Base-by-base conservation (phyloP, 2,113 vertebrate species). In the Empidonax traillii region DNA sequence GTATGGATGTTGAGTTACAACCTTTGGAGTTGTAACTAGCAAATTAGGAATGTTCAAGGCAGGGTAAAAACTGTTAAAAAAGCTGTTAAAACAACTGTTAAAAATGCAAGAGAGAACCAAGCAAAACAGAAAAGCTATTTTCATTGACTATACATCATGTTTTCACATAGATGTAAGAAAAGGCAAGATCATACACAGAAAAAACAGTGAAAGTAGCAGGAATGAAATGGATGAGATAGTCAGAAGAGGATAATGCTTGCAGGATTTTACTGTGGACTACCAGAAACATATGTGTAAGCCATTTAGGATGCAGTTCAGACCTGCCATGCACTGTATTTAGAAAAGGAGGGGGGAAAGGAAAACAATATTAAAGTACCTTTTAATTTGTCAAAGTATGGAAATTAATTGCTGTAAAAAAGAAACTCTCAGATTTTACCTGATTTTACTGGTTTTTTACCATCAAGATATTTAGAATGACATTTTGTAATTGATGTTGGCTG, bases 401-500 rank as follows among this genome's bases (percentile, higher is more conserved):
- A 90, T 74, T 49, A 78, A 21, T 61, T 78, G 27, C 74, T 91
- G 69, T 84, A 30, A 72, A 82, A 96, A 96, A 28, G 21, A 39
- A 16, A 44, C 23, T 69, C 23, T 85, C 10, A 12, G 31, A 56
- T 47, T 86, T 95, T 77, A 85, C 53, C 87, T 51, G 25, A 51
- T 27, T 51, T 51, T 15, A 35, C 47, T 61, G 7, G 67, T 86
- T 87, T 30, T 93, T 96, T 90, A 68, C 58, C 55, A 67, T 65
- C 41, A 69, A 55, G 59, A 47, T 92, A 87, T 44, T 93, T 59
- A 43, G 44, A 87, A 49, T 88, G 63, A 68, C 41, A 71, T 80
- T 56, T 96, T 55, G 67, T 89, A 65, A 89, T 77, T 93, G 61
- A 89, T 88, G 59, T 95, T 90, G 69, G 78, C 87, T 90, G 79